Conservation (phyloP, 37 sponge, comb jelly and placozoan genomes). For the Corticium candelabrum region DNA sequence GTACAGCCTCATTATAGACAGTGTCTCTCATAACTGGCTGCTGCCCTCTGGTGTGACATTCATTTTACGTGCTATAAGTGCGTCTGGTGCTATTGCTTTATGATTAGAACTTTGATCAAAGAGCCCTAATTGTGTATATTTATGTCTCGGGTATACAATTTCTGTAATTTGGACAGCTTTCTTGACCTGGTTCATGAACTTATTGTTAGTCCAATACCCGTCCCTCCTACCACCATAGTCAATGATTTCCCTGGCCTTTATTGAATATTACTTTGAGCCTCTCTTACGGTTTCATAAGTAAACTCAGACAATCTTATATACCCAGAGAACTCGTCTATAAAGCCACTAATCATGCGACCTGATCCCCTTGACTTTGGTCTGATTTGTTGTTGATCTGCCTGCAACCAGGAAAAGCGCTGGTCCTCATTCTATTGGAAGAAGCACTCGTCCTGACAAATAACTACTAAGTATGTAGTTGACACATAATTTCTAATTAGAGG, state of each 20-base stretch:
- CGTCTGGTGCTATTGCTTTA: constrained; percentile 17
- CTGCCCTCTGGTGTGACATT: constrained; percentile 18
- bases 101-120: constrained; percentile 32
- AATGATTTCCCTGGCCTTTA: too few species aligned
- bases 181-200: constrained; percentile 21
- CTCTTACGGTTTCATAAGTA: too few species aligned
- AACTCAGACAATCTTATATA: too few species aligned
- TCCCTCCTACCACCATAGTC: constrained; percentile 24
- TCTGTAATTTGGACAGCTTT: constrained; percentile 21
- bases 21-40: constrained; percentile 26
- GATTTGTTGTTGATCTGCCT: background rate
- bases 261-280: too few species aligned
- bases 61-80: constrained; percentile 19
- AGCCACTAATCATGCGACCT: background rate
- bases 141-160: constrained; percentile 20
- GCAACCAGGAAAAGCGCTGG: background rate
- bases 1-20: constrained; percentile 16
- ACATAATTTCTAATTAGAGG: too few species aligned
- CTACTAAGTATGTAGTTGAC: background rate
- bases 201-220: constrained; percentile 28
- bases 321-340: background rate
- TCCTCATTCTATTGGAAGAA: background rate
- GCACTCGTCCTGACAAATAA: background rate
- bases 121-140: constrained; percentile 9
- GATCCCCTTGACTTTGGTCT: background rate